phyloP scores from a whole-genome alignment of 1,140 invertebrate genomes.

The Phocides pigmalion region DNA sequence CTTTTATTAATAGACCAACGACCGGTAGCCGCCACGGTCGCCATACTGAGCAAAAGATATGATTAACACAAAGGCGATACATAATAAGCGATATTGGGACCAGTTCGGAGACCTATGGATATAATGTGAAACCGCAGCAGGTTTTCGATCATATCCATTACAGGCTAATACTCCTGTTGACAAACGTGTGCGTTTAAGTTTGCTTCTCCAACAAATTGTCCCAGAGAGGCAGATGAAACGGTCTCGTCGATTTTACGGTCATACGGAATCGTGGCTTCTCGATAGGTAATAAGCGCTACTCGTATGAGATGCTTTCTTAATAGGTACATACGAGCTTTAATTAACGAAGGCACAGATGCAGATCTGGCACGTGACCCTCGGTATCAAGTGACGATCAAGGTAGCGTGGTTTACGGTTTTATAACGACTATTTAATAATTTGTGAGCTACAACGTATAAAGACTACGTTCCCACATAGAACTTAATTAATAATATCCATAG shows the following conservation, averaged over 20 bases:
- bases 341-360: constrained; percentile 48
- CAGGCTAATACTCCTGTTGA: constrained; percentile 42
- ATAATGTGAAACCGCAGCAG: constrained; percentile 66
- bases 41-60: constrained; percentile 77
- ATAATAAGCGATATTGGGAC: constrained; percentile 79
- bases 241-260: constrained; percentile 7
- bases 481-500: background rate
- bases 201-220: constrained; percentile 1
- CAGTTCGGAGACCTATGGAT: constrained; percentile 71
- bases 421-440: constrained; percentile 26
- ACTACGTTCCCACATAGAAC: background rate
- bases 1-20: constrained; percentile 78
- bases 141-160: constrained; percentile 69
- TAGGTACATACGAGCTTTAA: constrained; percentile 47
- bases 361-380: constrained; percentile 48
- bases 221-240: constrained; percentile 3
- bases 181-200: constrained; percentile 49
- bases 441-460: background rate
- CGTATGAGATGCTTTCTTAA: constrained; percentile 43
- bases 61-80: constrained; percentile 80
- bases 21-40: constrained; percentile 69
- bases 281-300: constrained; percentile 29
- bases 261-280: constrained; percentile 8
- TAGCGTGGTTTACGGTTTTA: constrained; percentile 26
- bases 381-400: constrained; percentile 27